Evolutionary conservation across 2,113 vertebrate genomes (phyloP).

Genomic region (Rafetus swinhoei): DNA sequence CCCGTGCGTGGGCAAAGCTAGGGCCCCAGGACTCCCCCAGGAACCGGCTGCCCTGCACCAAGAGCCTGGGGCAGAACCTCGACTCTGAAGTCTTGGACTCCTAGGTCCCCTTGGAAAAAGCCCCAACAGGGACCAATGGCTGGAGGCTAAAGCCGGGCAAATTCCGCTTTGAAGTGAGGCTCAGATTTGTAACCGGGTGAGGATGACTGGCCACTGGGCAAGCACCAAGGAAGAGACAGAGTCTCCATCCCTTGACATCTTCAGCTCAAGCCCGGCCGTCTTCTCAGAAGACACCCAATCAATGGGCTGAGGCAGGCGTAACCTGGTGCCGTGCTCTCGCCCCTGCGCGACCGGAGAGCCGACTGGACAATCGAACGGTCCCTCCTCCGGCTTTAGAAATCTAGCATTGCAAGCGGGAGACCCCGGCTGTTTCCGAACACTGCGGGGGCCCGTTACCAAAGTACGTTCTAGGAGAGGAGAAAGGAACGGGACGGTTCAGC

Average conservation of each 20-base stretch:
- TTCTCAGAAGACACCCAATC: not conserved
- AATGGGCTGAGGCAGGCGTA: not conserved
- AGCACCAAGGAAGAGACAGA: not conserved
- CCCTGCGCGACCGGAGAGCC: fast-evolving
- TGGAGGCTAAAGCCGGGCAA: not conserved
- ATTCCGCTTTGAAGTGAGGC: not conserved
- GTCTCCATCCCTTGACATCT: not conserved
- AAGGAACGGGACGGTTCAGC: fast-evolving
- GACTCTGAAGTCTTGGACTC: not conserved
- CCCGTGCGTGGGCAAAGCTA: not conserved
- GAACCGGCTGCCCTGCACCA: not conserved
- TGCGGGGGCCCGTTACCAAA: not conserved
- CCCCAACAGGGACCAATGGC: not conserved
- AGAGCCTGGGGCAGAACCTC: not conserved
- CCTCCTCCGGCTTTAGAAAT: too few species aligned
- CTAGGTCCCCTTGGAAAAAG: fast-evolving
- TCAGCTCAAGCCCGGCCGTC: not conserved
- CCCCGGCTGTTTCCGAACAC: not conserved
- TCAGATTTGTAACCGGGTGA: not conserved
- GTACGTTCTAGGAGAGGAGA: not conserved
- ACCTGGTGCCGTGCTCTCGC: not conserved
- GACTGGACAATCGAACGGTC: not conserved
- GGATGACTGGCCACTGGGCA: not conserved
- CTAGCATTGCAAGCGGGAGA: not conserved
- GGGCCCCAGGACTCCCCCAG: not conserved